A percentile compares a stretch with the other conserved stretches of the same genome.
These are phyloP conservation scores for Chloropsis hardwickii DNA, from an alignment of 2,113 vertebrate species.

Conservation along the genomic window DNA sequence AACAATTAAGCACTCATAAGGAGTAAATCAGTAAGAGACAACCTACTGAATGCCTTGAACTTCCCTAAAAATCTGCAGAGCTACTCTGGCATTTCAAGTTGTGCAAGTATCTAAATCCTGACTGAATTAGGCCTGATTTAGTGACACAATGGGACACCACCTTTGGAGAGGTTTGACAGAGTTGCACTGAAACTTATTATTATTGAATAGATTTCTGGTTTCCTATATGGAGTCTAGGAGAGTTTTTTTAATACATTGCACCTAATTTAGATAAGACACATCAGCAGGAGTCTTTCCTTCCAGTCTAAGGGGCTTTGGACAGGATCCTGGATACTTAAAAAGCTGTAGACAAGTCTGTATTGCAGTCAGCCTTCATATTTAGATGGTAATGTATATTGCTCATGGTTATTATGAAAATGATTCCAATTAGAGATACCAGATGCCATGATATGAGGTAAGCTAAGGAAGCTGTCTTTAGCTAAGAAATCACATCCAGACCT, in stretches of 20 bases:
- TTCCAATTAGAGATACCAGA: constrained; percentile 66
- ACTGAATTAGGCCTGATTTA: neutral
- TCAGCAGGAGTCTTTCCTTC: neutral
- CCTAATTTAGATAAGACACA: neutral
- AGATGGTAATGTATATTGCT: constrained; percentile 58
- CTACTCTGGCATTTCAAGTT: neutral
- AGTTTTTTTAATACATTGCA: neutral
- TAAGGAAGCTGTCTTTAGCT: constrained; percentile 40
- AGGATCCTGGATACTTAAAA: constrained; percentile 14
- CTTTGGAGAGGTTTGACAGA: neutral
- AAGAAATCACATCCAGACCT: constrained; percentile 19
- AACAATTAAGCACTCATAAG: neutral
- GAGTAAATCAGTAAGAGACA: neutral
- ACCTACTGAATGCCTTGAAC: neutral
- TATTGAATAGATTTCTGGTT: neutral
- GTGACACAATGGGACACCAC: neutral
- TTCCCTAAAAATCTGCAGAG: neutral
- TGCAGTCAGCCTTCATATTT: constrained; percentile 50
- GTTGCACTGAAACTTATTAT: neutral
- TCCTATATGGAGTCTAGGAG: neutral
- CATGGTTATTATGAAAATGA: constrained; percentile 65
- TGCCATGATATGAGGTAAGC: constrained; percentile 51
- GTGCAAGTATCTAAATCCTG: neutral
- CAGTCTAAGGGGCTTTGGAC: constrained; percentile 19
- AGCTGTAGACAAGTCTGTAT: constrained; percentile 38